These are phyloP conservation scores for Brachypteracias leptosomus DNA, from an alignment of 2,113 vertebrate genomes.

Conservation along the genomic window DNA sequence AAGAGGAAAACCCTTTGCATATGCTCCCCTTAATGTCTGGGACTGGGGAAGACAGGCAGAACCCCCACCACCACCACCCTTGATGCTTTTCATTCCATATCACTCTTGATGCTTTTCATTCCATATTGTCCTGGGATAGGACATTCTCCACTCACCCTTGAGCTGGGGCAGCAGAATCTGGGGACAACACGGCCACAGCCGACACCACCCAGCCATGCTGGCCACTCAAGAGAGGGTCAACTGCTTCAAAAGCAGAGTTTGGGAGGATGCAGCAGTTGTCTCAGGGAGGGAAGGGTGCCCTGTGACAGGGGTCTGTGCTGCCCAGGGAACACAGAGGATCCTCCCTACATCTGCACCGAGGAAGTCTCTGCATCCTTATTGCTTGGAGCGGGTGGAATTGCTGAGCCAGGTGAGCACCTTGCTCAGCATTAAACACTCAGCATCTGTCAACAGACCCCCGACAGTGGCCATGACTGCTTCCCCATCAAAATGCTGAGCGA, in stretches of 20 bases:
- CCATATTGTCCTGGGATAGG: background rate
- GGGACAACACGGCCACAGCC: background rate
- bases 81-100: rapidly evolving
- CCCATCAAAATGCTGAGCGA: background rate
- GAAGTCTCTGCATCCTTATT: background rate
- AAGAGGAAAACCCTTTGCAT: background rate
- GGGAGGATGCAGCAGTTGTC: background rate
- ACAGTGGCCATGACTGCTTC: background rate
- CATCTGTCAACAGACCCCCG: constrained; percentile 19
- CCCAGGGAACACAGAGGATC: background rate
- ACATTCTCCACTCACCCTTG: rapidly evolving
- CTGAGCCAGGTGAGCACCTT: background rate
- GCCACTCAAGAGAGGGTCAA: background rate
- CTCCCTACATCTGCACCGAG: background rate
- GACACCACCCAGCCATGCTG: rapidly evolving
- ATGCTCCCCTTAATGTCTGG: background rate
- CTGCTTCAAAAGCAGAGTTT: background rate
- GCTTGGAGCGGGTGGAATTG: background rate
- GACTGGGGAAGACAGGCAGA: background rate
- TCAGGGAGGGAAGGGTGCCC: background rate
- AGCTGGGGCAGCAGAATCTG: background rate
- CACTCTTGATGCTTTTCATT: rapidly evolving
- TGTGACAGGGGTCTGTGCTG: background rate
- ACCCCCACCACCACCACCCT: no score
- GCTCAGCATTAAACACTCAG: background rate